Conservation (phyloP, 2,888 invertebrate species). For the Chalcis sispes region DNA sequence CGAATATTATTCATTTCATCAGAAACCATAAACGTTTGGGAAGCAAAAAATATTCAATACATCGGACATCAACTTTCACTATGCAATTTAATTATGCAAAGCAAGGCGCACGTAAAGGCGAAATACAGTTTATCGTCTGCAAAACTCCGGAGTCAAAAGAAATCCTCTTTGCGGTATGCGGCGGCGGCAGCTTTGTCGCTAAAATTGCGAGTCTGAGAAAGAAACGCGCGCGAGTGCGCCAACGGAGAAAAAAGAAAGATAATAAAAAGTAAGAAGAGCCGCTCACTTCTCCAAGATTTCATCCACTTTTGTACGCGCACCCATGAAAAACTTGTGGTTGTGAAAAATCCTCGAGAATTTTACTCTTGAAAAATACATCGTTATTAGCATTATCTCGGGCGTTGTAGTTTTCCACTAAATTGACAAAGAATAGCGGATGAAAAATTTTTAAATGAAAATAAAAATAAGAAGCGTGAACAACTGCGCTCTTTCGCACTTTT, state of each 20-base stretch:
- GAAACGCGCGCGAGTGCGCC: slow-evolving; percentile 1
- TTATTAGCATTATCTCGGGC: too few relatives aligned
- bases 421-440: too few relatives aligned
- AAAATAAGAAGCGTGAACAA: too few relatives aligned
- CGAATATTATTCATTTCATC: background rate
- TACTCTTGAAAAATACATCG: too few relatives aligned
- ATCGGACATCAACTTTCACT: background rate
- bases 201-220: slow-evolving; percentile 16
- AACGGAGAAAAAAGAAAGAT: too few relatives aligned
- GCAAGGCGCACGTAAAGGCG: background rate
- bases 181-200: background rate
- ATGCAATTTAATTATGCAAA: slow-evolving; percentile 37
- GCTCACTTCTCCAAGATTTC: background rate
- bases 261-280: background rate
- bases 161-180: slow-evolving; percentile 5
- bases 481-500: too few relatives aligned
- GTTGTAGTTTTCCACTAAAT: too few relatives aligned
- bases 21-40: background rate
- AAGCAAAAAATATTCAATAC: background rate
- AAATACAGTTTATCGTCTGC: too few relatives aligned
- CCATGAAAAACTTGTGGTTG: too few relatives aligned
- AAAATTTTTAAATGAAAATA: too few relatives aligned
- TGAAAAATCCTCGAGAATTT: too few relatives aligned
- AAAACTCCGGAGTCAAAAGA: background rate
- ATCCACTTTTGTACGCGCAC: background rate